Base-by-base conservation (phyloP, 2,113 vertebrate genomes). In the Thermophis baileyi region DNA sequence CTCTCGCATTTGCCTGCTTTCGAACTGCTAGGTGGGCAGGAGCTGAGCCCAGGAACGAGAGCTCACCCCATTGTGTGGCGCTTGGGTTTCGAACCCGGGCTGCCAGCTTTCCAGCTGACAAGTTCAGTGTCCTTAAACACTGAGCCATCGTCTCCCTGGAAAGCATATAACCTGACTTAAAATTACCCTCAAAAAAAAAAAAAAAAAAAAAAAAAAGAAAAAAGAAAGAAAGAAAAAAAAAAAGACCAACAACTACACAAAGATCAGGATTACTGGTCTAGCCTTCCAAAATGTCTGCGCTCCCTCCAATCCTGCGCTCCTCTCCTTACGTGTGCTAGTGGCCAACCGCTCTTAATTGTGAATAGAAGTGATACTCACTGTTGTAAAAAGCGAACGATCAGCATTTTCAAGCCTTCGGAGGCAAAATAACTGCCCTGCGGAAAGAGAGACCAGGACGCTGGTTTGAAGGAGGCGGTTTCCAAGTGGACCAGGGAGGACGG, bases 381-480 rank as follows among this genome's bases (percentile, higher is more conserved):
- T 92, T 98, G 98, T 87, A 99, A 93, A 95, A 99, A 99, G 24
- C 96, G 97, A 54, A 98, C 95, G 91, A 99, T 98, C 92, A 98
- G 95, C 14, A 46, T 97, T 95, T 98, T 98, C 93, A 99, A 97
- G 93, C 98, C 98, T 89, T 98, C 98, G 0, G 98, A 98, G 90
- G 97, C 97, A 60, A 99, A 98, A 94, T 98, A 98, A 96, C 98
- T 99, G 81, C 98, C 98, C 99, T 99, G 94, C 30, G 91, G 50
- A 50, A 81, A 20, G 24, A 53, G n/a, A 53, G n/a, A 3, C 1
- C 20, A 44, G 57, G 8, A 92, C 4, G 60, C 30, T 1, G 30
- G 14, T 30, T 30, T 12, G 60, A 63, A 46, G 49, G 6, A 92
- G 11, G 30, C 12, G 0, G 27, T 1, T 40, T 40, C 69, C 69